A percentile compares a stretch with the other conserved stretches of the same genome.
phyloP scores from a whole-genome alignment of 2,113 vertebrate genomes.

The Chaetorhynchus papuensis region DNA sequence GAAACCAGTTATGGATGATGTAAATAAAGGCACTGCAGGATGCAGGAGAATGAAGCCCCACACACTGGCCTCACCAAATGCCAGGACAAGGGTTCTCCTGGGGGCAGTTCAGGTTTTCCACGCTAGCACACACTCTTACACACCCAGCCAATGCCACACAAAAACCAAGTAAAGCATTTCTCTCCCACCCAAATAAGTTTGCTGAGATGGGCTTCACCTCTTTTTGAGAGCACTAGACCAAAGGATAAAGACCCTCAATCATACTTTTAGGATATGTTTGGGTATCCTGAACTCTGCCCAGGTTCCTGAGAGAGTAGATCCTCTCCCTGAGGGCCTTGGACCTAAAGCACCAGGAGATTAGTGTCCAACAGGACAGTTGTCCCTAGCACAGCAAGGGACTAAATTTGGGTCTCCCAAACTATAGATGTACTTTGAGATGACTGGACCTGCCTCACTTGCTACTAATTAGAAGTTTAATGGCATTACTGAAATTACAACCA shows the following conservation, averaged over 20 bases:
- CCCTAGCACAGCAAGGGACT: neutral
- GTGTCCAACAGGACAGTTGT: neutral
- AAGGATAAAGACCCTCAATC: neutral
- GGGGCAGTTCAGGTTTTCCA: neutral
- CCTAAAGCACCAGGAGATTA: neutral
- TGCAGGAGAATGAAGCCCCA: neutral
- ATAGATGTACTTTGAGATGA: neutral
- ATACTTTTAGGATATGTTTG: neutral
- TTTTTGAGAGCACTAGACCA: neutral
- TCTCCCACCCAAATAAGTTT: neutral
- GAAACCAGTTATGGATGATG: neutral
- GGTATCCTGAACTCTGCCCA: neutral
- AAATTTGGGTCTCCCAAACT: neutral
- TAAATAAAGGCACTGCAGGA: neutral
- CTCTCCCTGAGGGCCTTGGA: neutral
- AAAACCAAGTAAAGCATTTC: neutral
- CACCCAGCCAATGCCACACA: neutral
- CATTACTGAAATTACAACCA: constrained; percentile 18
- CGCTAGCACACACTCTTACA: neutral
- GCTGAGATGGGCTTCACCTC: accelerated
- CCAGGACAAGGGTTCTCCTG: neutral
- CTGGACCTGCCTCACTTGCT: neutral
- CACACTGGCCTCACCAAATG: neutral
- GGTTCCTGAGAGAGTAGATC: neutral
- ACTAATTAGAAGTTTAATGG: neutral